Base-by-base conservation (phyloP, 2,797 vertebrate species). In the Botia kubotai region DNA sequence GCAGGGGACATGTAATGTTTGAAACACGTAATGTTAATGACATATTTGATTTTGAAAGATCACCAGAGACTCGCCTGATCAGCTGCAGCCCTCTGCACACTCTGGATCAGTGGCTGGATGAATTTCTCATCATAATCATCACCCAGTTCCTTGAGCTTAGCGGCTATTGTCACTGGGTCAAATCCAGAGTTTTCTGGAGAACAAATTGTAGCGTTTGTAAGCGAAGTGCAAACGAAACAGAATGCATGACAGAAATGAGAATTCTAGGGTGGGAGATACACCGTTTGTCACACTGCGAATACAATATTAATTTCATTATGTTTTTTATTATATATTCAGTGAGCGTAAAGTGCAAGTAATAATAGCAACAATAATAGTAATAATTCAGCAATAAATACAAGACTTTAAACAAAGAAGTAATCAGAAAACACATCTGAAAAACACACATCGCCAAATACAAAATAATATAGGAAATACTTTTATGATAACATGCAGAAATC, bases 121-220 rank as follows among this genome's bases (percentile, higher is more conserved):
- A 86, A 76, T 0, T 67, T 83, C 55, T 84, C 87, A 16, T 88
- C 85, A 23, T 83, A 88, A 72, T 87, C 85, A 12, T 88, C 87
- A 6, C 87, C 87, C 16, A 88, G 72, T 50, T 84, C 67, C 13
- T 79, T 66, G 17, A 88, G 76, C 50, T 84, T 85, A 0, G 26
- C 52, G 7, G 81, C 87, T 21, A 88, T 84, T 43, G 58, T 74
- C 7, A 13, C 29, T 0, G 87, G 53, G 33, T 88, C 82, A 57
- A 86, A 84, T 0, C n/a, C n/a, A n/a, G 23, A 50, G 7, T 82
- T 83, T 21, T 29, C 26, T 76, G 68, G 2, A 13, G 3, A 36
- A 19, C 13, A 69, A 66, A 19, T 17, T 4, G 21, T 43, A 62
- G 0, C 6, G 62, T 21, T 23, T n/a, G 13, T 7, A n/a, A 74